Base-by-base conservation (phyloP, 2,113 vertebrate species). In the Bagarius yarrelli region DNA sequence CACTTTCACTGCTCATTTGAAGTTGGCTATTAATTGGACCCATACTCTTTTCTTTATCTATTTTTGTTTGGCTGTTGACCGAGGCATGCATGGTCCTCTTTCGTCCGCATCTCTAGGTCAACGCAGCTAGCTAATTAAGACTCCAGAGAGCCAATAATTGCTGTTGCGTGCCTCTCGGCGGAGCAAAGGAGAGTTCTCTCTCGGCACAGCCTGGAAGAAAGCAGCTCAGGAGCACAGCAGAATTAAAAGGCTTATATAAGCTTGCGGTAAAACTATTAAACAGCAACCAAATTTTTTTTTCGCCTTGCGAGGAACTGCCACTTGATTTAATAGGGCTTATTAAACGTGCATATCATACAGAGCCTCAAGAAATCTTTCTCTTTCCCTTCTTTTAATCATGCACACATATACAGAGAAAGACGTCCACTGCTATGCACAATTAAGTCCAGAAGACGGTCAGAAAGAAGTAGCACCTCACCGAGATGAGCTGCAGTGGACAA, bases 101-200 rank as follows among this genome's bases (percentile, higher is more conserved):
- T 84, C 83, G 84, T 86, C 56, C 84, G 85, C 88, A 76, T 91
- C 92, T 92, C 84, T 90, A 91, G 92, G 92, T 93, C 89, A 88
- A 90, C 87, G 88, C 85, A 88, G 89, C 89, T 92, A 79, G 86
- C 90, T 93, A 93, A 93, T 93, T 91, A 93, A 92, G 91, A 93
- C 92, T 93, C 92, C 90, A 93, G 92, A 93, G 92, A 91, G 89
- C 30, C 81, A 82, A 89, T 93, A 93, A 92, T 93, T 93, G 91
- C 90, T 78, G 89, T 90, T 91, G 90, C 90, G 86, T 91, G 92
- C 91, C 91, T 92, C 88, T 90, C 86, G 61, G 89, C 83, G 83
- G 87, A 90, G 88, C 84, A 63, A 87, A 87, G 86, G 85, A 91
- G 86, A 85, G 84, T 89, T 91, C 90, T 92, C 81, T 84, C 89